A percentile compares a stretch with the other conserved stretches of the same genome.
These are phyloP conservation scores for Eptesicus fuscus DNA, from an alignment of 2,113 vertebrate genomes.

Conservation along the genomic window DNA sequence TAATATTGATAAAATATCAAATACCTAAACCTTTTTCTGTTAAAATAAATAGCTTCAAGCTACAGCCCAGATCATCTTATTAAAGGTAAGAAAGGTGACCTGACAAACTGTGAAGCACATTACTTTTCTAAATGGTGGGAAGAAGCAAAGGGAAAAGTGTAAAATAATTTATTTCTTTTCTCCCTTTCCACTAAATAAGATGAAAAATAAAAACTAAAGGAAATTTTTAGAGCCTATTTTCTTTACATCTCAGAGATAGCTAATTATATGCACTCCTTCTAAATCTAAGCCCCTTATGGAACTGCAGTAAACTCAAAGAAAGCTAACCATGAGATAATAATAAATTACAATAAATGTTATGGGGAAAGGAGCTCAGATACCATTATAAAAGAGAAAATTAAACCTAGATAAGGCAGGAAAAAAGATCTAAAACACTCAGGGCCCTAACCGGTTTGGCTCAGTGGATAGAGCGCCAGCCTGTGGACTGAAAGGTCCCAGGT, in stretches of 20 bases:
- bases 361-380: neutral
- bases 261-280: neutral
- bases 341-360: neutral
- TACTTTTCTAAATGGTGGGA: conserved; percentile 9
- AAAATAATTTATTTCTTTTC: neutral
- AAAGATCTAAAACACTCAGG: neutral
- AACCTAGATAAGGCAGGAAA: neutral
- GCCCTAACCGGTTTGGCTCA: too few species aligned
- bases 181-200: neutral
- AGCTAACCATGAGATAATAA: neutral
- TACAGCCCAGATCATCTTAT: neutral
- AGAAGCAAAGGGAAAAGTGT: neutral
- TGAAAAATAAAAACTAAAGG: conserved; percentile 10
- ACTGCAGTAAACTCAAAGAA: neutral
- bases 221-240: conserved; percentile 32
- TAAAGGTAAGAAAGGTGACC: conserved; percentile 34
- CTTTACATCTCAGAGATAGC: neutral
- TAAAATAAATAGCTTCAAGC: conserved; percentile 11
- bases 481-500: too few species aligned
- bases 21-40: conserved; percentile 3
- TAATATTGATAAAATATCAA: neutral
- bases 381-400: conserved; percentile 23
- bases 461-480: too few species aligned
- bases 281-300: neutral
- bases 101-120: neutral